Conservation (phyloP, 1,140 invertebrate species). For the Lepidostoma basale region DNA sequence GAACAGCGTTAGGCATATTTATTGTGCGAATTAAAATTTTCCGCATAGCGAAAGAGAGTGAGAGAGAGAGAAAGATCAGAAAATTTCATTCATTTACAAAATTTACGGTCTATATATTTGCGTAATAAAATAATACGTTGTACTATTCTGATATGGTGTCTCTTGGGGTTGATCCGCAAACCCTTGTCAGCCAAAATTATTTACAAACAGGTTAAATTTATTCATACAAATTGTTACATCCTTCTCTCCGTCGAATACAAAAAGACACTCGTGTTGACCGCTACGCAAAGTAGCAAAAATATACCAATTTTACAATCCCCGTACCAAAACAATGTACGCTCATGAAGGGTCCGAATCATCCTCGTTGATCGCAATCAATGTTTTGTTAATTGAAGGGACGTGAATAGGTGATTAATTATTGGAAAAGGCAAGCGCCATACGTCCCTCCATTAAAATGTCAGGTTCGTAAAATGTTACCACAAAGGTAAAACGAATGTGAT, state of each 20-base stretch:
- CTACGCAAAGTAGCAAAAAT: no score
- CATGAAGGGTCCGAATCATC: neutral
- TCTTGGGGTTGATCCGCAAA: constrained; percentile 11
- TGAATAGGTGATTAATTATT: no score
- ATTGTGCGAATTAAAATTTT: constrained; percentile 12
- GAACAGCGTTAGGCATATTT: constrained; percentile 3
- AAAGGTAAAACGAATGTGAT: no score
- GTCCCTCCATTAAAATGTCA: no score
- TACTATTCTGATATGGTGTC: constrained; percentile 17
- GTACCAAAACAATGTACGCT: no score
- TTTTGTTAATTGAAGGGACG: constrained; percentile 12
- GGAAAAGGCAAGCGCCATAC: no score
- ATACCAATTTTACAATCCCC: no score
- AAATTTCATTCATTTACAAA: constrained; percentile 11
- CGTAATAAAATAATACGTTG: constrained; percentile 8
- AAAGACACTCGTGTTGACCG: neutral
- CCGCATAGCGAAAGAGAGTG: constrained; percentile 11
- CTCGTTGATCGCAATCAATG: constrained; percentile 8
- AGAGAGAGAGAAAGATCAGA: neutral
- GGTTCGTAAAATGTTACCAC: no score
- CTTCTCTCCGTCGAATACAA: constrained; percentile 1
- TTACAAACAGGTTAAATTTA: constrained; percentile 34
- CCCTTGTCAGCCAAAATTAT: constrained; percentile 32
- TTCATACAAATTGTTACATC: constrained; percentile 34
- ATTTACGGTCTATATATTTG: constrained; percentile 10